A percentile compares a stretch with the other conserved stretches of the same genome.
These are phyloP conservation scores for Trididemnum clinides DNA, from an alignment of 23 tunicate genomes.

Conservation along the genomic window DNA sequence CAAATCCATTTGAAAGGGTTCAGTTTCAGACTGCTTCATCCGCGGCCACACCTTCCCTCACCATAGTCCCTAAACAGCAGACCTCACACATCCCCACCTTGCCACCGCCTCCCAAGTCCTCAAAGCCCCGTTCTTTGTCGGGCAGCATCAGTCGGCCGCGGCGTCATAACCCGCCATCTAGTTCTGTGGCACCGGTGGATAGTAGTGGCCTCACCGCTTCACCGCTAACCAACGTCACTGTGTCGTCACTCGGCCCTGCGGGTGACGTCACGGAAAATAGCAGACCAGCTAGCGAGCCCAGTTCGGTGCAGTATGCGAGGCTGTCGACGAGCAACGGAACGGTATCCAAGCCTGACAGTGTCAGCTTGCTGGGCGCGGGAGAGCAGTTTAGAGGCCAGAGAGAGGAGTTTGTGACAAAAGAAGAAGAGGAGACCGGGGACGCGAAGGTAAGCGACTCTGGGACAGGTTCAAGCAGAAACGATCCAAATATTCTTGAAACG, in stretches of 20 bases:
- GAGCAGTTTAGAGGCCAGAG: too few species aligned
- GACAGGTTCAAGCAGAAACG: constrained; percentile 40
- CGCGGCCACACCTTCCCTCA: neutral
- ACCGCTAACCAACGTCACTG: too few species aligned
- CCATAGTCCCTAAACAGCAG: neutral
- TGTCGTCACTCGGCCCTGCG: too few species aligned
- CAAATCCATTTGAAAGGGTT: constrained; percentile 51
- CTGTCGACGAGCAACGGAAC: neutral
- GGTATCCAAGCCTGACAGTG: neutral
- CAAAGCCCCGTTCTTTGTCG: constrained; percentile 16
- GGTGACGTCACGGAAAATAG: neutral
- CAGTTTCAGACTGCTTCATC: constrained; percentile 53
- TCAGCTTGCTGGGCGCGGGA: neutral
- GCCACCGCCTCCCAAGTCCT: constrained; percentile 56
- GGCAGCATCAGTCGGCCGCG: constrained; percentile 18
- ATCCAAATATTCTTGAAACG: constrained; percentile 36
- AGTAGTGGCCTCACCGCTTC: neutral
- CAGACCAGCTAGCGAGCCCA: neutral
- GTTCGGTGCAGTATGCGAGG: neutral
- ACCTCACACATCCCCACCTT: constrained; percentile 41
- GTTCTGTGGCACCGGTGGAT: too few species aligned
- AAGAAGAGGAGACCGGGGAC: neutral
- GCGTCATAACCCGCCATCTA: too few species aligned
- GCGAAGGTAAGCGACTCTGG: neutral
- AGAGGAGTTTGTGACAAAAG: too few species aligned